Percentiles rank a stretch among this genome's conserved stretches.
Conservation (phyloP, 2,113 vertebrate species). For the Echinops telfairi region DNA sequence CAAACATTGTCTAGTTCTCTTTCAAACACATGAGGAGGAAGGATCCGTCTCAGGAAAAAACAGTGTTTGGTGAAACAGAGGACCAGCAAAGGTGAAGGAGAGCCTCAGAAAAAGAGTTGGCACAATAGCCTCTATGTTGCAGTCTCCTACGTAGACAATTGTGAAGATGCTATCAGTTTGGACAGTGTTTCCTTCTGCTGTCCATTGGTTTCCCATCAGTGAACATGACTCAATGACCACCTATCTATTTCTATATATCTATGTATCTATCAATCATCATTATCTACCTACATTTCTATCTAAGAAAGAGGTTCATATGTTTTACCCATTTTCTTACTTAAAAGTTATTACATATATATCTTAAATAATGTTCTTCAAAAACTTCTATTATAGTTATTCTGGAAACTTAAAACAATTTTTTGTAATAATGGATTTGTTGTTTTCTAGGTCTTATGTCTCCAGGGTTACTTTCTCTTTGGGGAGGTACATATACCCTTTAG, state of each 20-base stretch:
- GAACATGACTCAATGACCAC: background rate
- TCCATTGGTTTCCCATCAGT: background rate
- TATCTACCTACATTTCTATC: background rate
- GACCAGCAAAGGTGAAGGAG: background rate
- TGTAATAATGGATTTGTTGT: background rate
- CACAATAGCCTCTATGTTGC: background rate
- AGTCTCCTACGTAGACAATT: background rate
- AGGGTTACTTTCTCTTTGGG: background rate
- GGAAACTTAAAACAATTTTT: background rate
- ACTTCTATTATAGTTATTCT: background rate
- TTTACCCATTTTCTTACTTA: background rate
- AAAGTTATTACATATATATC: background rate
- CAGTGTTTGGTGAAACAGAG: background rate
- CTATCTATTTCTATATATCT: background rate
- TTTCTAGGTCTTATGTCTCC: background rate
- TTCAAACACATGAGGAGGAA: background rate
- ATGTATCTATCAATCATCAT: background rate
- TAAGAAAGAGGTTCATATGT: background rate
- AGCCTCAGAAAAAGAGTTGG: background rate
- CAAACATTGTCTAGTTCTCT: background rate
- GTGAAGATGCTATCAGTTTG: background rate
- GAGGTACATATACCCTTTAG: fast-evolving
- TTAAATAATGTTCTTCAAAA: background rate
- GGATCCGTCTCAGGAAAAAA: background rate
- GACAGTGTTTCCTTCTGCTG: background rate